Evolutionary conservation across 2,113 vertebrate genomes (phyloP), one percentile per base, ranked within the genome.

Genomic region (Rhabdornis inornatus): DNA sequence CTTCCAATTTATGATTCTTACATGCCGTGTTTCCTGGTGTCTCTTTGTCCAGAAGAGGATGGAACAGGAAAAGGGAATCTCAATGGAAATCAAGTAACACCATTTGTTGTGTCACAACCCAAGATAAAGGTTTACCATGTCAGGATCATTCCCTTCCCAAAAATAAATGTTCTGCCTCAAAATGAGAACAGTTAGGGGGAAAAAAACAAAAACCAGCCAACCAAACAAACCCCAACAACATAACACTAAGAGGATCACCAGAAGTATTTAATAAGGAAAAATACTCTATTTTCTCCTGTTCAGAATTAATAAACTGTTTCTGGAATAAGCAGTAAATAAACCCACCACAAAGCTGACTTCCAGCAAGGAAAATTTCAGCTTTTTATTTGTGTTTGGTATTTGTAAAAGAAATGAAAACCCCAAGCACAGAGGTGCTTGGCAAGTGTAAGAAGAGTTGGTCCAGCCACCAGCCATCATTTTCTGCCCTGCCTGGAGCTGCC

Each of bases 361-460:
- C 25, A 60, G 19, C 31, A 33, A 59, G 23, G 47, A 47, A 59
- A 56, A 66, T 64, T 63, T 83, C 72, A 89, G 24, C 30, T 56
- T 22, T 45, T 13, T 42, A 31, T 65, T 63, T 66, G 33, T 7
- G 27, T 56, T 47, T 27, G 8, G 25, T 37, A 28, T 24, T 53
- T 25, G 33, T 21, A 60, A 22, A 71, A 92, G 35, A 64, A 61
- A 60, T 15, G 2, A 64, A 87, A 89, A 31, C 15, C 33, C 15
- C 55, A 55, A 60, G 37, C 39, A 65, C 12, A 59, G 61, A 64
- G 20, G 22, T 35, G 39, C 12, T 64, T 66, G 44, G 57, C 50
- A 89, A 70, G 33, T 5, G 15, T 18, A 49, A n/a, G 66, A 50
- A 63, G 37, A 37, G 21, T 22, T 0, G 0, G n/a, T 30, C 15